phyloP scores from a whole-genome alignment of 1,140 invertebrate genomes.

The Achroia grisella region DNA sequence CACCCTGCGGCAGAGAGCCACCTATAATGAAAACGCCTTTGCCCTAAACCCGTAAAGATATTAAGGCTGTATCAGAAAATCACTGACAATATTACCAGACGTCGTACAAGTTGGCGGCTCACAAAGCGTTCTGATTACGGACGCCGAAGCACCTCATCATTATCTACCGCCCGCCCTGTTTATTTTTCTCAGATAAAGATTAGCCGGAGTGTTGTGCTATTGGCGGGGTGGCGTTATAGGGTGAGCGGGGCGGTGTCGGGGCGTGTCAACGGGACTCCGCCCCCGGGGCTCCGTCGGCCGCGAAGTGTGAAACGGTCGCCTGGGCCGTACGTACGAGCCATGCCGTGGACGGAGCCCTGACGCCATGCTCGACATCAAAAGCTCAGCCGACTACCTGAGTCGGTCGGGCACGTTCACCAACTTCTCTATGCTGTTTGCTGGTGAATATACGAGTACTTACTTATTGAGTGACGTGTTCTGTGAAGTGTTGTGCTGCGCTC shows the following conservation, averaged over 20 bases:
- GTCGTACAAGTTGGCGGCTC: constrained; percentile 26
- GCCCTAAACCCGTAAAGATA: background rate
- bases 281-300: constrained; percentile 29
- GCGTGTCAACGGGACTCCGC: constrained; percentile 15
- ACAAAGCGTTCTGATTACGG: constrained; percentile 65
- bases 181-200: constrained; percentile 71
- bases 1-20: constrained; percentile 2
- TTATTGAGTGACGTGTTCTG: constrained; percentile 7
- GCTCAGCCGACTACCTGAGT: constrained; percentile 80
- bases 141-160: constrained; percentile 47
- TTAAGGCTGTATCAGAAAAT: constrained; percentile 23
- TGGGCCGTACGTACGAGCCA: constrained; percentile 33
- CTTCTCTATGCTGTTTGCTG: constrained; percentile 83
- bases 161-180: constrained; percentile 63
- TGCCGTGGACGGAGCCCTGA: constrained; percentile 27
- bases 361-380: constrained; percentile 81
- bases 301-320: constrained; percentile 26
- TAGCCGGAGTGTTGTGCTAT: constrained; percentile 58
- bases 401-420: constrained; percentile 82
- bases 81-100: constrained; percentile 44
- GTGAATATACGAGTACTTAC: constrained; percentile 71
- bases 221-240: constrained; percentile 53
- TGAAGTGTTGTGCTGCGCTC: constrained; percentile 23
- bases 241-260: constrained; percentile 31
- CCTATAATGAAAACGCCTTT: constrained; percentile 4